Percentiles rank a stretch among this genome's conserved stretches.
Conservation (phyloP, 1,140 invertebrate species). For the Bombus polaris region DNA sequence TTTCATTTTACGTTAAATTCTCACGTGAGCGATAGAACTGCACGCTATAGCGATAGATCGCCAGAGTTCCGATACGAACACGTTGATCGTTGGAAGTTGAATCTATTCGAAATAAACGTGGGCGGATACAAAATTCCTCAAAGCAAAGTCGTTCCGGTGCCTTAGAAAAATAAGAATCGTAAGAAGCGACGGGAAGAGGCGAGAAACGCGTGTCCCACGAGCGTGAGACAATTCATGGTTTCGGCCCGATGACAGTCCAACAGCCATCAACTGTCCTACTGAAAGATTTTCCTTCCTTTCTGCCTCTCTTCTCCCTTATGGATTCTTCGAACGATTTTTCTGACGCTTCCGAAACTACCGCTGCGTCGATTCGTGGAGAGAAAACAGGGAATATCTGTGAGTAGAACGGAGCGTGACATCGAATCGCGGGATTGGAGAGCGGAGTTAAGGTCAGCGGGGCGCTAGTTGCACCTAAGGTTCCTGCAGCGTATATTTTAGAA, state of each 20-base stretch:
- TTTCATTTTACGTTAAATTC: too few relatives aligned
- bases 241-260: conserved; percentile 52
- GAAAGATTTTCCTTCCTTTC: conserved; percentile 51
- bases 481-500: background rate
- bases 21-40: too few relatives aligned
- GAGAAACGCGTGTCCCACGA: conserved; percentile 26
- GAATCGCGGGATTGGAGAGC: background rate
- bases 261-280: conserved; percentile 16
- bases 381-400: background rate
- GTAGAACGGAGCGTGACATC: background rate
- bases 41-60: too few relatives aligned
- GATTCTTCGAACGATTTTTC: conserved; percentile 41
- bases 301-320: background rate
- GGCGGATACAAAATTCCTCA: conserved; percentile 10
- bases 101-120: conserved; percentile 1
- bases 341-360: conserved; percentile 6
- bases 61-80: too few relatives aligned
- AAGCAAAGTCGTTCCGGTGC: background rate
- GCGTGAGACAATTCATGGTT: conserved; percentile 68
- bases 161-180: conserved; percentile 51
- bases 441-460: background rate
- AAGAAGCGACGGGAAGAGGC: conserved; percentile 19
- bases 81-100: background rate
- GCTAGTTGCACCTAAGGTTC: background rate
- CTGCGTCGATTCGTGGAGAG: background rate